Percentiles rank a stretch among this genome's conserved stretches.
These are phyloP conservation scores for rat (Rattus norvegicus) DNA, from an alignment of 2,113 vertebrate genomes.

Conservation along the genomic window GRCr8 NC_086020.1:144016501-144017000, in stretches of 20 bases:
- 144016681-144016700: not conserved
- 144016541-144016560: not conserved
- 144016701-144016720: not conserved
- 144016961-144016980: slow-evolving; percentile 84
- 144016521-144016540: slow-evolving; percentile 55
- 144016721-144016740: slow-evolving; percentile 49
- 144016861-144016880: slow-evolving; percentile 83
- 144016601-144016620: slow-evolving; percentile 72
- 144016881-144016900: slow-evolving; percentile 86
- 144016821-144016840: not conserved
- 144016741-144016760: slow-evolving; percentile 78
- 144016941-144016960: slow-evolving; percentile 85
- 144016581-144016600: slow-evolving; percentile 9
- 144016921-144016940: slow-evolving; percentile 83
- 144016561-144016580: not conserved
- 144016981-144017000: slow-evolving; percentile 80
- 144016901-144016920: slow-evolving; percentile 83
- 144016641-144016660: not conserved
- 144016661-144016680: not conserved
- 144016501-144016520: slow-evolving; percentile 59
- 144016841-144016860: slow-evolving; percentile 45
- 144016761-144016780: slow-evolving; percentile 84
- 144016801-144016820: slow-evolving; percentile 82
- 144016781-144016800: slow-evolving; percentile 86
- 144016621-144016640: not conserved